Conservation (phyloP, 2,113 vertebrate genomes). For the Rattus rattus region DNA sequence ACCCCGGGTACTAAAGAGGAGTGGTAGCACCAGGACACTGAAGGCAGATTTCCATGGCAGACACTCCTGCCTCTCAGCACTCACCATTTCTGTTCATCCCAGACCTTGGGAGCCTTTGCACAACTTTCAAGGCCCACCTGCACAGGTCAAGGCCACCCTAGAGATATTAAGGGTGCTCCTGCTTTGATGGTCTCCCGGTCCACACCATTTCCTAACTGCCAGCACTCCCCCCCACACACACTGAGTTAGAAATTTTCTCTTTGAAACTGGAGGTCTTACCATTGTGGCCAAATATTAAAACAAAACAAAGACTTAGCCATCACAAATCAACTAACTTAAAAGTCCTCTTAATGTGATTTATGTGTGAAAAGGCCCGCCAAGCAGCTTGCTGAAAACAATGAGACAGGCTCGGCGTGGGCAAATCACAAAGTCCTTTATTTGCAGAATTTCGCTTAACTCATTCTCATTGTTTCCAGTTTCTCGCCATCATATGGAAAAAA, state of each 20-base stretch:
- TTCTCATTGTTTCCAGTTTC: conserved; percentile 50
- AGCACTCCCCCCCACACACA: background rate
- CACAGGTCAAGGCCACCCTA: background rate
- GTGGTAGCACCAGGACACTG: accelerated
- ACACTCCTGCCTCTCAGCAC: background rate
- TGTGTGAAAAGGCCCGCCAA: conserved; percentile 13
- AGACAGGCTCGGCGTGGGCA: background rate
- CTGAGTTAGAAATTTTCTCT: background rate
- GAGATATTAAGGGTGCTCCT: background rate
- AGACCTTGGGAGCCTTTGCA: background rate
- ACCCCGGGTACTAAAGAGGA: background rate
- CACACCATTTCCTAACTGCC: background rate
- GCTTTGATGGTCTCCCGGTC: too few relatives aligned
- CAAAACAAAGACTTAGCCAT: background rate
- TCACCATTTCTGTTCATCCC: background rate
- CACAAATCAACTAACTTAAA: conserved; percentile 4
- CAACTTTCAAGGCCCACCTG: background rate
- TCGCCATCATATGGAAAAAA: conserved; percentile 48
- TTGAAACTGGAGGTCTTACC: conserved; percentile 17
- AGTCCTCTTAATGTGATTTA: conserved; percentile 38
- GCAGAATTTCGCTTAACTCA: conserved; percentile 52
- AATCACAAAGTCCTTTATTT: conserved; percentile 70
- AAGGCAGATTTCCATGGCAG: background rate
- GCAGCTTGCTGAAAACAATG: conserved; percentile 14
- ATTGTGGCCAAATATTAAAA: background rate